Conservation (phyloP, 2,113 vertebrate genomes). For the Antechinus flavipes region DNA sequence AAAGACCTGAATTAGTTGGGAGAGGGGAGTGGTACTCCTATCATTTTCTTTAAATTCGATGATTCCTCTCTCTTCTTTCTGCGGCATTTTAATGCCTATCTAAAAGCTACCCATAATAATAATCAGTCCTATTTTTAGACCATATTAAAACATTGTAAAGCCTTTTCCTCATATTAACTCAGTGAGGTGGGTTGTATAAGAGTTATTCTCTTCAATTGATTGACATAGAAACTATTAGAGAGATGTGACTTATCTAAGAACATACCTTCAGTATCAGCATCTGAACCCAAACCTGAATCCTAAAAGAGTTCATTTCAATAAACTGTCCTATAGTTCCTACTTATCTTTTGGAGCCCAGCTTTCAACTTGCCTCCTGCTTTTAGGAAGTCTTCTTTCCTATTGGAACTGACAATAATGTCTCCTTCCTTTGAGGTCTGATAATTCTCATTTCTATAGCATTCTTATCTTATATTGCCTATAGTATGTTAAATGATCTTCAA, state of each 20-base stretch:
- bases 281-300: not conserved
- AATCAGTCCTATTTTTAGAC: not conserved
- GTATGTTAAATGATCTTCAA: too few species aligned
- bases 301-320: not conserved
- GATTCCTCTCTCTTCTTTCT: not conserved
- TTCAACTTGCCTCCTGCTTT: not conserved
- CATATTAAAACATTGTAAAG: not conserved
- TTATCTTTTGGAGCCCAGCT: not conserved
- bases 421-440: too few species aligned
- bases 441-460: too few species aligned
- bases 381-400: not conserved
- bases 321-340: not conserved
- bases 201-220: not conserved
- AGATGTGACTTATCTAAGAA: not conserved
- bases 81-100: not conserved
- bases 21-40: not conserved
- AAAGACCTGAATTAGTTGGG: rapidly evolving
- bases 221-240: not conserved
- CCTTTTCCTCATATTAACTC: not conserved
- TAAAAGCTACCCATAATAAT: not conserved
- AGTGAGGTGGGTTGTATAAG: not conserved
- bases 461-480: too few species aligned
- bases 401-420: not conserved
- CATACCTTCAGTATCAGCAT: not conserved
- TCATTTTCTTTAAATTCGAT: not conserved